Percentiles rank a stretch among this genome's conserved stretches.
Evolutionary conservation across 2,797 vertebrate genomes (phyloP).

Genomic region (Erpetoichthys calabaricus): DNA sequence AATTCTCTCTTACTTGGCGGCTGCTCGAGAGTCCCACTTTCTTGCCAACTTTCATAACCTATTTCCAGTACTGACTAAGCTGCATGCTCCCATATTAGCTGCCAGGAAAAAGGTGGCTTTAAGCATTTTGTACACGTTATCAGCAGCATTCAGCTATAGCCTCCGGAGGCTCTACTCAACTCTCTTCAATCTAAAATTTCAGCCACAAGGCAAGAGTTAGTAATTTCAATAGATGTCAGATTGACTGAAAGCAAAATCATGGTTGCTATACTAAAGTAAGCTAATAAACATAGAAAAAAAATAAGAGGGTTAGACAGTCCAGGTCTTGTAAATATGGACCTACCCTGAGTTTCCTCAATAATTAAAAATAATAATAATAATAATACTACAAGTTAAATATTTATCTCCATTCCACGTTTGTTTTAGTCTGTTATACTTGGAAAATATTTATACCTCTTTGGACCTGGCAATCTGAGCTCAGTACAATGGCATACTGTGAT

Average conservation of each 20-base stretch:
- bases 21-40: constrained; percentile 14
- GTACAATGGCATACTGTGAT: too few relatives aligned
- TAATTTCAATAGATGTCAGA: constrained; percentile 4
- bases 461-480: too few relatives aligned
- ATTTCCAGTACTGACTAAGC: constrained; percentile 10
- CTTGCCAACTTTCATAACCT: constrained; percentile 16
- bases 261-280: too few relatives aligned
- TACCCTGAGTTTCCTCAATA: too few relatives aligned
- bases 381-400: too few relatives aligned
- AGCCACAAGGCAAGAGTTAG: constrained; percentile 9
- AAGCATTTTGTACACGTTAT: constrained; percentile 29
- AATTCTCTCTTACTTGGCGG: constrained; percentile 4
- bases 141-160: constrained; percentile 24
- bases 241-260: background rate
- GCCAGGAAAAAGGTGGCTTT: constrained; percentile 17
- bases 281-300: too few relatives aligned
- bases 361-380: too few relatives aligned
- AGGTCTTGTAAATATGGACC: too few relatives aligned
- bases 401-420: too few relatives aligned
- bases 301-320: too few relatives aligned
- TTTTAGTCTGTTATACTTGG: too few relatives aligned
- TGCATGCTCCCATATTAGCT: constrained; percentile 13
- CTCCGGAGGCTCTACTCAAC: constrained; percentile 14
- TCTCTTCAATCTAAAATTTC: constrained; percentile 17
- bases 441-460: too few relatives aligned